A percentile compares a stretch with the other conserved stretches of the same genome.
Evolutionary conservation across 1,140 invertebrate species (phyloP).

Genomic region (Anadara kagoshimensis): DNA sequence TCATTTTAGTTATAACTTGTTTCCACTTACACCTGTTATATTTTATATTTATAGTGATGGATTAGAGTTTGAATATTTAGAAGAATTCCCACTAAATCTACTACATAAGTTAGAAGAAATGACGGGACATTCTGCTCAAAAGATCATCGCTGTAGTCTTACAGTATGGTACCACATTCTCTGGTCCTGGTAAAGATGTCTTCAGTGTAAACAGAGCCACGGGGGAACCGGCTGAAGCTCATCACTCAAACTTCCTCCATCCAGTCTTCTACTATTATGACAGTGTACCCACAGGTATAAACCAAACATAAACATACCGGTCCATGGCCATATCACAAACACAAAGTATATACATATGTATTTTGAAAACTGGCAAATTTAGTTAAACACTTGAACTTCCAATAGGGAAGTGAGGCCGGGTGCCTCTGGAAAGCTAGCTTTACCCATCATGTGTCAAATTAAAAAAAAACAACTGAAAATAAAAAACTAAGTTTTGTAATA

Average conservation of each 20-base stretch:
- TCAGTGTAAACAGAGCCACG: constrained; percentile 73
- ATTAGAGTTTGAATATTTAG: constrained; percentile 60
- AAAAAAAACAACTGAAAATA: no score
- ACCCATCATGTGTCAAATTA: no score
- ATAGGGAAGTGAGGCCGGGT: no score
- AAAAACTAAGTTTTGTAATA: no score
- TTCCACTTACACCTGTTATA: not conserved
- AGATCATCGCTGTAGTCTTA: constrained; percentile 71
- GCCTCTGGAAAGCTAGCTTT: no score
- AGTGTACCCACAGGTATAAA: constrained; percentile 70
- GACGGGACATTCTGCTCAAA: constrained; percentile 63
- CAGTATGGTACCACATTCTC: constrained; percentile 76
- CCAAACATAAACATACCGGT: no score
- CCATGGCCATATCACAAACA: no score
- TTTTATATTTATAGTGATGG: constrained; percentile 52
- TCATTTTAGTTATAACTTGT: no score
- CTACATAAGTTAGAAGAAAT: constrained; percentile 65
- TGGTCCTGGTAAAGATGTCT: constrained; percentile 75
- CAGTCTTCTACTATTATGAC: constrained; percentile 74
- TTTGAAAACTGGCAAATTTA: no score
- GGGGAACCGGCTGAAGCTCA: constrained; percentile 73
- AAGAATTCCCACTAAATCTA: constrained; percentile 74
- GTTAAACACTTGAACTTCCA: no score
- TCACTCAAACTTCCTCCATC: constrained; percentile 76
- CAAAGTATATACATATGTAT: no score